phyloP scores from a whole-genome alignment of 2,113 vertebrate species.

The Zootoca vivipara region DNA sequence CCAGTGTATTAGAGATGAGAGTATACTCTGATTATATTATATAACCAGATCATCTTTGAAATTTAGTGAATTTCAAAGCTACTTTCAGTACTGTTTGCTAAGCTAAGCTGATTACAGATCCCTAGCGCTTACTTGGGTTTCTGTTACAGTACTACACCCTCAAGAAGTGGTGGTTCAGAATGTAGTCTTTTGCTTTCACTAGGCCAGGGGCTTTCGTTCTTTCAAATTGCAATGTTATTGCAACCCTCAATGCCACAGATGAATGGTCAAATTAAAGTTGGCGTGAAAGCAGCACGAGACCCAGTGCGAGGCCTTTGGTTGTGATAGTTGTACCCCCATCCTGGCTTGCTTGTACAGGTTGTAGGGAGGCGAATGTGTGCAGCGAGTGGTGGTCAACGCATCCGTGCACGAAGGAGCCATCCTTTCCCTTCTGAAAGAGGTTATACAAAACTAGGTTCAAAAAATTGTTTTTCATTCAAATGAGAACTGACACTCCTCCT shows the following conservation, averaged over 20 bases:
- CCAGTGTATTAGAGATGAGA: conserved; percentile 51
- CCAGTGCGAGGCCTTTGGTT: too few species aligned
- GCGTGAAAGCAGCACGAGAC: too few species aligned
- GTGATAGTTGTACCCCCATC: too few species aligned
- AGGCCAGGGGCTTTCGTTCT: neutral
- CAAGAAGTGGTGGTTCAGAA: neutral
- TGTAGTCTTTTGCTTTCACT: neutral
- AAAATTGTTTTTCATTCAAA: too few species aligned
- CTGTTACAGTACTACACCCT: neutral
- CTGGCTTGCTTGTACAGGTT: too few species aligned
- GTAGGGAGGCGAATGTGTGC: too few species aligned
- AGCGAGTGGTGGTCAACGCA: too few species aligned
- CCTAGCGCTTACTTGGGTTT: neutral
- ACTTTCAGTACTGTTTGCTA: neutral
- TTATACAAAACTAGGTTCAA: too few species aligned
- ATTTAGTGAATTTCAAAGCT: neutral
- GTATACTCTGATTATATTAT: conserved; percentile 23
- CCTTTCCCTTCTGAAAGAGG: too few species aligned
- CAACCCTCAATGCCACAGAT: neutral
- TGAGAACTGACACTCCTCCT: too few species aligned
- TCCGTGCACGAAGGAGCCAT: too few species aligned
- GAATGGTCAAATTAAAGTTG: neutral
- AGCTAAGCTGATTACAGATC: neutral
- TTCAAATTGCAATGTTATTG: neutral
- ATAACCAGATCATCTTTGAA: conserved; percentile 48